These are phyloP conservation scores for Lordiphosa mommai DNA, from an alignment of 1,140 invertebrate species.

Conservation along the genomic window DNA sequence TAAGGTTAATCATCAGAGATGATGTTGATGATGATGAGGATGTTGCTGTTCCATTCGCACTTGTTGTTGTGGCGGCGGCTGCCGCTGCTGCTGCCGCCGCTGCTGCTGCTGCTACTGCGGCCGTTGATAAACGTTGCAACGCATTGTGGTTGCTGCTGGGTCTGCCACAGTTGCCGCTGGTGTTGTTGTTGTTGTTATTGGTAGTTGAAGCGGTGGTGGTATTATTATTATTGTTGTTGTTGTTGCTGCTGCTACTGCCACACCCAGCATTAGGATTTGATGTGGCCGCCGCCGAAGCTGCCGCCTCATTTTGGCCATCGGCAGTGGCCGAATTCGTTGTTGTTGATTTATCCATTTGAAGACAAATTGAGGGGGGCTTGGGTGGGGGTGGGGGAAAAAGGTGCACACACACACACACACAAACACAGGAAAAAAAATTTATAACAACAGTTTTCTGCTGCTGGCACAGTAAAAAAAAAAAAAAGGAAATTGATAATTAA, in stretches of 20 bases:
- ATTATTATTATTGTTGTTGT: conserved; percentile 10
- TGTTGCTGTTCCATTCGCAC: too few species aligned
- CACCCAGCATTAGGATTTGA: conserved; percentile 19
- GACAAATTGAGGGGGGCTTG: conserved; percentile 6
- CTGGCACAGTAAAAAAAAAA: conserved; percentile 18
- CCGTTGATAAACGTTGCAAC: conserved; percentile 33
- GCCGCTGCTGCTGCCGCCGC: conserved; percentile 12
- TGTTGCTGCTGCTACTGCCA: conserved; percentile 35
- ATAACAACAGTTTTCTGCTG: background rate
- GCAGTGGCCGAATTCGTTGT: conserved; percentile 55
- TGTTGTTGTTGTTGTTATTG: conserved; percentile 17
- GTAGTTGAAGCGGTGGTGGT: conserved; percentile 1
- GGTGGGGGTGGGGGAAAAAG: background rate
- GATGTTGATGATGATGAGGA: conserved; percentile 5
- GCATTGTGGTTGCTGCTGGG: conserved; percentile 18
- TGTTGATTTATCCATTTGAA: conserved; percentile 62
- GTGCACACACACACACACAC: conserved; percentile 5
- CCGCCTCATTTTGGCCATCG: conserved; percentile 46
- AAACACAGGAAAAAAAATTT: conserved; percentile 1
- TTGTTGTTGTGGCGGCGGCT: background rate
- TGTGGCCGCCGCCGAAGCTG: conserved; percentile 7
- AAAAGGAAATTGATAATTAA: conserved; percentile 34
- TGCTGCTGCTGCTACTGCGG: conserved; percentile 5
- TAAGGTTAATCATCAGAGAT: conserved; percentile 84
- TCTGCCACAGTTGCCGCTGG: conserved; percentile 8